Base-by-base conservation (phyloP, 2,888 invertebrate species). In the Julus scandinavius region DNA sequence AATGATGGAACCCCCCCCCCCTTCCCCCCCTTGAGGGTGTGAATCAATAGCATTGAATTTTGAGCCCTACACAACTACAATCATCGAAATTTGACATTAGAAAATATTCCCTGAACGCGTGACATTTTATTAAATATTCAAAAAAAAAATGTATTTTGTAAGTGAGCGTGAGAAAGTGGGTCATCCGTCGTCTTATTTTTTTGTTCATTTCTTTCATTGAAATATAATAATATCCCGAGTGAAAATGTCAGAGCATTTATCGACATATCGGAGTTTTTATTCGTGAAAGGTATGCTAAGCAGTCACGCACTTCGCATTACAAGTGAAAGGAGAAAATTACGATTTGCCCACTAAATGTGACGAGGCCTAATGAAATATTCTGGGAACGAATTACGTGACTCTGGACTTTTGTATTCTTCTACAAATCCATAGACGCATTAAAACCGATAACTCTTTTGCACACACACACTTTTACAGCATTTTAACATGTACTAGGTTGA, bases 261-360 rank as follows among this genome's bases (percentile, higher is more conserved):
- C 72, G 72, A 72, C 72, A 72, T 72, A 72, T 72, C 72, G 72
- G 72, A 29, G 29, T 72, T 72, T 72, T 20, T 7, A 29, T 72
- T 72, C 29, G 29, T 9, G 5, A 9, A 29, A 72, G 54, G 54
- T 54, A 54, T 54, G 54, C 54, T 17, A 7, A 54, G 6, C 54
- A 7, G 72, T 72, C 72, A 72, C 72, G 72, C 72, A 72, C 72
- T 9, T 2, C 29, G 72, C 72, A 72, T 72, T 72, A 29, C 0
- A 72, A 72, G 72, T 72, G 72, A 72, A 29, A 72, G 72, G 29
- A 72, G 72, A 72, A 72, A 72, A 72, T 72, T 72, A 11, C 72
- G 29, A 72, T 29, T 72, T 72, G 29, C 9, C 72, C 72, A n/a
- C 29, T 72, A 20, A 20, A n/a, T 20, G 72, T 29, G 72, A 63